Evolutionary conservation across 1,140 invertebrate genomes (phyloP), one percentile per base, ranked within the genome.

Genomic region (Paramacrobiotus metropolitanus): DNA sequence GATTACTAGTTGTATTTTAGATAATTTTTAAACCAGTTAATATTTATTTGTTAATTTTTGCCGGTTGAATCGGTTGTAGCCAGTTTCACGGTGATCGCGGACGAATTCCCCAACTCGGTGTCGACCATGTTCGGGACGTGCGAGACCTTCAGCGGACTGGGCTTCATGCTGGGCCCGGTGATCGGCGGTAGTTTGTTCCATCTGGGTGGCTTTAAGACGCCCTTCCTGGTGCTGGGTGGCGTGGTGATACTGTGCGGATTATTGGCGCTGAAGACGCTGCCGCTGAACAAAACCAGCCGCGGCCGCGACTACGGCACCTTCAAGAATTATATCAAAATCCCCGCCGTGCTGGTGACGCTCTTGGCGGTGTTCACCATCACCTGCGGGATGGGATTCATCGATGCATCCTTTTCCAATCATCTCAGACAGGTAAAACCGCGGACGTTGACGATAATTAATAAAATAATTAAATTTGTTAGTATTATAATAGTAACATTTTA

Each of bases 131-230:
- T 55, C 48, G 48, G 48, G 15, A 55, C 24, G 4, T 55, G 48
- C 28, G 48, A 55, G 24, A 55, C 48, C 15, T 55, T 55, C 48
- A 55, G 48, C 48, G 48, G 48, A 24, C 48, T 55, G 48, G 48
- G 48, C 24, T 55, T 55, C 48, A 55, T 55, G 48, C 15, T 55
- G 48, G 48, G 48, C 24, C 48, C 48, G 15, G 24, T 55, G 15
- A 55, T 55, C 28, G 48, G 48, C 15, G 9, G 15, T 4, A 24
- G 48, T 28, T 24, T 55, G 4, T 55, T 20, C 48, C 15, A 55
- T 15, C 15, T 24, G 4, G 48, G 48, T 55, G 48, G 48, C 48
- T 55, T 55, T 24, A 55, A 20, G 24, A 24, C 48, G 9, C 48
- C 48, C 15, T 55, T 55, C 15, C 4, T 55, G 15, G 9, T 55